Evolutionary conservation across 1,140 invertebrate genomes (phyloP), one percentile per base, ranked within the genome.

Genomic region (Palaemon carinicauda): DNA sequence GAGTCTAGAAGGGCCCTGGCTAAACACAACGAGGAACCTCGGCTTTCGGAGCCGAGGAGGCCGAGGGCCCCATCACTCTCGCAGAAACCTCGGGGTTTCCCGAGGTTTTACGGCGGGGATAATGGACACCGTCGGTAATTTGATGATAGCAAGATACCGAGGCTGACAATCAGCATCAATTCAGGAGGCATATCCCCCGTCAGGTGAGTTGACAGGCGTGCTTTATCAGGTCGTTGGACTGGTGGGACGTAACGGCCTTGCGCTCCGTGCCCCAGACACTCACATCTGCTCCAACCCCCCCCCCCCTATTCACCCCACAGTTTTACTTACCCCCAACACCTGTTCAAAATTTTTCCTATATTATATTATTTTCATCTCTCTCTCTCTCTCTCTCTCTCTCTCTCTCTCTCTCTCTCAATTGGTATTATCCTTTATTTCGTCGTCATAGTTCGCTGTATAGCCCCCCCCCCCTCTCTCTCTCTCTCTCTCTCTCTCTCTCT

Each of bases 61-160:
- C 19, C 0, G 19, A 24, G 21, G 78, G 41, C 41, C n/a, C 41
- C 41, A 41, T 41, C 12, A 41, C 41, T 41, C 41, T 41, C 12
- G 41, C 41, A 41, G 41, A 41, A 41, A 41, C 41, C 41, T 41
- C 1, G 12, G 33, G 54, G 41, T 29, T n/a, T 24, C 78, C 33
- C 9, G 60, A 41, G 60, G 33, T 53, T 81, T 52, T 82, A 31
- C 51, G 69, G 31, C 65, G 54, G 29, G 60, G 80, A 53, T 82
- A 74, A 82, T 54, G 69, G 80, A 27, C 51, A 33, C 31, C 56
- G 80, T 74, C 65, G 65, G 60, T 82, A 82, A 82, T 71, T 82
- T 82, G 65, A 74, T 82, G 80, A 74, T 82, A 74, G 65, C 80
- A 50, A 53, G 80, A 82, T 82, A 82, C 51, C 65, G 80, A 82